Evolutionary conservation across 1,140 invertebrate species (phyloP).

Genomic region (Cephus cinctus): DNA sequence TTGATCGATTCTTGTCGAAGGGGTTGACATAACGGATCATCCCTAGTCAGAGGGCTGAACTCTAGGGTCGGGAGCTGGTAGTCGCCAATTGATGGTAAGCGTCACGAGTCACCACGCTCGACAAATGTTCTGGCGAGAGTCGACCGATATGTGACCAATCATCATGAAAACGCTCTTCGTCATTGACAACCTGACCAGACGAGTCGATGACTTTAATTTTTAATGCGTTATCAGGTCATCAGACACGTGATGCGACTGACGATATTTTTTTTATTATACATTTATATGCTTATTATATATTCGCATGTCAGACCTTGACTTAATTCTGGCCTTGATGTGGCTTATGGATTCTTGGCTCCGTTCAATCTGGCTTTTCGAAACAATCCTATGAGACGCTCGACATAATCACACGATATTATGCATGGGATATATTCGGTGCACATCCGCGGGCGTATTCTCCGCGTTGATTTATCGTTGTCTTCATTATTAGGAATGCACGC

Average conservation of each 20-base stretch:
- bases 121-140: slow-evolving; percentile 46
- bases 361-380: no score
- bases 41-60: not conserved
- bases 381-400: no score
- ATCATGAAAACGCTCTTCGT: slow-evolving; percentile 44
- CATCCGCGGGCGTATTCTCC: slow-evolving; percentile 56
- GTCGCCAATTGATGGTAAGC: slow-evolving; percentile 48
- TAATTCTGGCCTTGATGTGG: no score
- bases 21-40: not conserved
- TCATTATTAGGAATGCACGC: slow-evolving; percentile 58
- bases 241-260: no score
- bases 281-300: no score
- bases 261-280: no score
- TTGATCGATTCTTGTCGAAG: not conserved
- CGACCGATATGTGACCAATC: slow-evolving; percentile 42
- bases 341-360: no score
- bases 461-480: slow-evolving; percentile 58
- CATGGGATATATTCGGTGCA: slow-evolving; percentile 56
- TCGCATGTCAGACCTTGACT: no score
- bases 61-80: slow-evolving; percentile 24
- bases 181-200: no score
- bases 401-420: slow-evolving; percentile 57
- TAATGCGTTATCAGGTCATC: no score
- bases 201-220: no score
- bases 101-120: slow-evolving; percentile 47